phyloP scores from a whole-genome alignment of 2,797 vertebrate genomes.

The Pantherophis alleghaniensis region DNA sequence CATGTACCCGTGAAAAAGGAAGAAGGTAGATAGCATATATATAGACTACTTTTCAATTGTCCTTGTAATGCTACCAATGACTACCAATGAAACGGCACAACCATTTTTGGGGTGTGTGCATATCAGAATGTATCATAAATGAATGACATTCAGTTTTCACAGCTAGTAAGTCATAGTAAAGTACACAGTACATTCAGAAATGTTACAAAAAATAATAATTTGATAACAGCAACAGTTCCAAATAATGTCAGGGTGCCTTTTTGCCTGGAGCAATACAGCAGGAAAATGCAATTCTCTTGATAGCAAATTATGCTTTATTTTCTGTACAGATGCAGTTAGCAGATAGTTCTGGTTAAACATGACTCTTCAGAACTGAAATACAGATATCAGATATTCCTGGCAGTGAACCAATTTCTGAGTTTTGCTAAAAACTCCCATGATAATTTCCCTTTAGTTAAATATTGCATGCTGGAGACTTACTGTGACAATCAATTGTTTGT shows the following conservation, averaged over 20 bases:
- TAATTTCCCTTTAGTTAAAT: neutral
- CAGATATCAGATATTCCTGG: neutral
- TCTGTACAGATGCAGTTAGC: neutral
- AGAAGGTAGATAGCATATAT: neutral
- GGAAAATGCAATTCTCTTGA: neutral
- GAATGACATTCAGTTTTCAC: neutral
- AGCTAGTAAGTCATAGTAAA: neutral
- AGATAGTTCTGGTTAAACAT: neutral
- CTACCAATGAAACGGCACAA: neutral
- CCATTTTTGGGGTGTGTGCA: neutral
- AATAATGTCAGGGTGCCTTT: neutral
- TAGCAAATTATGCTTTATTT: neutral
- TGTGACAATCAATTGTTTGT: neutral
- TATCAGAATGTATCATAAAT: neutral
- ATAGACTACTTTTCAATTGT: neutral
- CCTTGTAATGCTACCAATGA: neutral
- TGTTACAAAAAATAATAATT: neutral
- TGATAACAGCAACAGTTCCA: neutral
- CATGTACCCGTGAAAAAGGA: neutral
- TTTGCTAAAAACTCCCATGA: neutral
- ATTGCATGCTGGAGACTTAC: neutral
- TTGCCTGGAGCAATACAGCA: neutral
- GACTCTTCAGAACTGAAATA: neutral
- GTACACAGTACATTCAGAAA: neutral
- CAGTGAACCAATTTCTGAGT: neutral